These are phyloP conservation scores for Calycopis cecrops DNA, from an alignment of 1,140 invertebrate genomes.

Conservation along the genomic window DNA sequence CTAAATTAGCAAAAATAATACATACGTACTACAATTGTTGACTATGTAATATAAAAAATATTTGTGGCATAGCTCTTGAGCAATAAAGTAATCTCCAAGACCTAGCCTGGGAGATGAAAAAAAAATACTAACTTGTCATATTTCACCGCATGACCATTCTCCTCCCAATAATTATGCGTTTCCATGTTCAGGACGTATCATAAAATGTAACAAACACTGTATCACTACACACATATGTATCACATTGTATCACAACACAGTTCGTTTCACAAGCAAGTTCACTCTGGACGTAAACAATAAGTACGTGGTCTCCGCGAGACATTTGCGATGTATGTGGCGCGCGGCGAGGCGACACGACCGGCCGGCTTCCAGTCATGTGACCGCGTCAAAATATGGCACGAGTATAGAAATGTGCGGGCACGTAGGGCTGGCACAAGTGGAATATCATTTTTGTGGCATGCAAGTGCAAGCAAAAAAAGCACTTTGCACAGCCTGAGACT, in stretches of 20 bases:
- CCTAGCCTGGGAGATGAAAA: neutral
- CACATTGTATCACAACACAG: slow-evolving; percentile 28
- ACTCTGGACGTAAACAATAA: slow-evolving; percentile 5
- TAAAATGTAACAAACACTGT: slow-evolving; percentile 33
- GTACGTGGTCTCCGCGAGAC: slow-evolving; percentile 28
- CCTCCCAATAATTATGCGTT: slow-evolving; percentile 65
- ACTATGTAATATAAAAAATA: too few species aligned
- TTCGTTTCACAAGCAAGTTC: slow-evolving; percentile 17
- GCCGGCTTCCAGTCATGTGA: slow-evolving; percentile 57
- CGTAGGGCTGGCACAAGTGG: slow-evolving; percentile 16
- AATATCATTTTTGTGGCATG: too few species aligned
- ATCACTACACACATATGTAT: slow-evolving; percentile 27
- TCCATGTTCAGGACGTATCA: slow-evolving; percentile 54
- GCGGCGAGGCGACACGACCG: slow-evolving; percentile 26
- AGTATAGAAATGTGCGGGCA: slow-evolving; percentile 40
- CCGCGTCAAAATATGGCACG: slow-evolving; percentile 55
- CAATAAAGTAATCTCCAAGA: too few species aligned
- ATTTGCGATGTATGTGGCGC: slow-evolving; percentile 33
- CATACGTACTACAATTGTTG: too few species aligned
- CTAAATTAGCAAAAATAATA: too few species aligned
- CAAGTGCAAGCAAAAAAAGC: too few species aligned
- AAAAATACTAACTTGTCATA: slow-evolving; percentile 62
- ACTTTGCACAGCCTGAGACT: too few species aligned
- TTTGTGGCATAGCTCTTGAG: too few species aligned
- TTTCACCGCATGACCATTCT: slow-evolving; percentile 62